Base-by-base conservation (phyloP, 2,113 vertebrate genomes). In the Alethe castanea region DNA sequence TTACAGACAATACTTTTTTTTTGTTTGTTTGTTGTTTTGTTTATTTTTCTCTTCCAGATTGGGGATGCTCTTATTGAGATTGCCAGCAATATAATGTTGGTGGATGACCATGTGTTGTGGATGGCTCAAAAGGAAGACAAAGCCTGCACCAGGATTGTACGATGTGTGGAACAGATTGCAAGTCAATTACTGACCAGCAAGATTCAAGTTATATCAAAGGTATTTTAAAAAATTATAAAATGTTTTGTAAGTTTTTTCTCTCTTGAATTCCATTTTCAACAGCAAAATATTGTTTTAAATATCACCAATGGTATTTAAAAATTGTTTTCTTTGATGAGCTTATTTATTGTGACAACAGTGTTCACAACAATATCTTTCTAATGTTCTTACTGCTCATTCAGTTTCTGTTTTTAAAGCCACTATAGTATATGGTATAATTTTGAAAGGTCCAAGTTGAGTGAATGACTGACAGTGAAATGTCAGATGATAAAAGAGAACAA, bases 51-150 rank as follows among this genome's bases (percentile, higher is more conserved):
- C 7, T 65, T 76, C 7, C 97, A 99, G 99, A 90, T 99, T 81
- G 98, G 98, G 22, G 98, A 98, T 96, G 97, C 98, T 65, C 97
- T 99, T 44, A 97, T 98, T 35, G 98, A 99, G 95, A 98, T 99
- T 73, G 98, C 98, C 91, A 99, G 99, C 88, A 98, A 99, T 95
- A 98, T 99, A 95, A 99, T 99, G 99, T 94, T 98, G 33, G 98
- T 98, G 23, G 98, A 99, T 95, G 99, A 99, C 80, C 98, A 99
- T 5, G 96, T 99, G 35, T 86, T 99, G 92, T 99, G 98, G 98
- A 98, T 98, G 98, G 98, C 99, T 29, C 99, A 99, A 92, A 99
- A 98, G 14, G 98, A 99, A 93, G 98, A 98, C 56, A 96, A 98
- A 86, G 99, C 99, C 5, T 99, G 99, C 92, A 98, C 98, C 5